Conservation (phyloP, 2,113 vertebrate genomes). For the Engraulis encrasicolus region DNA sequence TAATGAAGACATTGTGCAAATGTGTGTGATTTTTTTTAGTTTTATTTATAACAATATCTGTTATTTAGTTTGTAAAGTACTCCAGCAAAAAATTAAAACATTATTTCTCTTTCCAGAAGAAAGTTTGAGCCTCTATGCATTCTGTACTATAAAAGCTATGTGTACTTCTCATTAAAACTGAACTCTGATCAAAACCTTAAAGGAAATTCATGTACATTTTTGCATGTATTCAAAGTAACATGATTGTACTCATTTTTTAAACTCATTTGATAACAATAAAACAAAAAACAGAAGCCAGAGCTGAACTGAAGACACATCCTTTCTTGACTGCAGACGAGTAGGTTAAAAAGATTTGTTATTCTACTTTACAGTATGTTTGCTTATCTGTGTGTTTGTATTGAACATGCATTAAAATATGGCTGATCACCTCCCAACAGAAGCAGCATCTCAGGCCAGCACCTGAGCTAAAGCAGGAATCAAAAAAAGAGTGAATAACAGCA, state of each 20-base stretch:
- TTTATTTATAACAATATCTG: slow-evolving; percentile 98
- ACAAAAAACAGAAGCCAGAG: slow-evolving; percentile 56
- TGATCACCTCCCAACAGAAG: slow-evolving; percentile 69
- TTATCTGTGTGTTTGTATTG: slow-evolving; percentile 53
- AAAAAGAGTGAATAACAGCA: slow-evolving; percentile 25
- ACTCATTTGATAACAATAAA: slow-evolving; percentile 46
- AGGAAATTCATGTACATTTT: slow-evolving; percentile 73
- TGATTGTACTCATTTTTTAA: slow-evolving; percentile 71
- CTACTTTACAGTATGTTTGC: slow-evolving; percentile 58
- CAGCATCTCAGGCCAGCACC: slow-evolving; percentile 71
- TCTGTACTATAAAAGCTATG: slow-evolving; percentile 79
- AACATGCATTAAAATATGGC: slow-evolving; percentile 73
- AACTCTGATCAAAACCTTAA: slow-evolving; percentile 52
- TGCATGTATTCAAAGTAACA: slow-evolving; percentile 66
- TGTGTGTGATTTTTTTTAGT: slow-evolving; percentile 70
- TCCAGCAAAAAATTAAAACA: slow-evolving; percentile 92
- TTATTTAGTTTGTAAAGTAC: slow-evolving; percentile 94
- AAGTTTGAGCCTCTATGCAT: slow-evolving; percentile 79
- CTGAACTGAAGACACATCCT: slow-evolving; percentile 58
- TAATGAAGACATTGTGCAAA: neutral
- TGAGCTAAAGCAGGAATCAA: slow-evolving; percentile 45
- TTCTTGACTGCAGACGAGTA: slow-evolving; percentile 54
- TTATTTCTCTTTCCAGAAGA: slow-evolving; percentile 83
- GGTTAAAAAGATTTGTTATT: slow-evolving; percentile 61
- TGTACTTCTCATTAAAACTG: slow-evolving; percentile 63